Percentiles rank a stretch among this genome's conserved stretches.
These are phyloP conservation scores for Salminus brasiliensis DNA, from an alignment of 2,113 vertebrate genomes.

Conservation along the genomic window DNA sequence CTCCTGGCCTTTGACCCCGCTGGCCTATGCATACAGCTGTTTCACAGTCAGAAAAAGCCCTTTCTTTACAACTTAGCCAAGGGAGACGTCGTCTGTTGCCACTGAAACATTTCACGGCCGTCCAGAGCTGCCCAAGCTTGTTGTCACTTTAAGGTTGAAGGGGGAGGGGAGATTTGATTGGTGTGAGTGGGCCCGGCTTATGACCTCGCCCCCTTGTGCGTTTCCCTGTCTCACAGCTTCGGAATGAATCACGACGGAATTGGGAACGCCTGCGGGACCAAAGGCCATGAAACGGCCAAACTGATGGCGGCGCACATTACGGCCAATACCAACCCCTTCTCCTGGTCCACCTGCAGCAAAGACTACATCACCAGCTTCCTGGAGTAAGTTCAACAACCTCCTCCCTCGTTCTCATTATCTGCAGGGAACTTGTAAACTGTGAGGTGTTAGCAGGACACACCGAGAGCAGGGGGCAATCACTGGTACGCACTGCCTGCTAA, in stretches of 20 bases:
- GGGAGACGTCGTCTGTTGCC: constrained; percentile 42
- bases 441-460: neutral
- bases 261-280: constrained; percentile 97
- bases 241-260: constrained; percentile 99
- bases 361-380: constrained; percentile 99
- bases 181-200: neutral
- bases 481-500: neutral
- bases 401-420: neutral
- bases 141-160: neutral
- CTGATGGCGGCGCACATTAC: constrained; percentile 99
- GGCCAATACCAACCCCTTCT: constrained; percentile 98
- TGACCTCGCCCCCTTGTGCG: constrained; percentile 35
- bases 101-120: neutral
- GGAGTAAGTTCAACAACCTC: constrained; percentile 88
- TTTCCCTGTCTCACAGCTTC: constrained; percentile 83
- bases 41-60: constrained; percentile 62
- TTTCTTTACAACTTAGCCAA: constrained; percentile 59
- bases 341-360: constrained; percentile 98
- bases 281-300: constrained; percentile 98
- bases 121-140: constrained; percentile 45
- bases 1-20: constrained; percentile 71
- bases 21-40: constrained; percentile 74
- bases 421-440: neutral
- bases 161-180: constrained; percentile 13
- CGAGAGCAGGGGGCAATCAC: neutral